Conservation (phyloP, 2,888 invertebrate species). For the Rhaphigaster nebulosa region DNA sequence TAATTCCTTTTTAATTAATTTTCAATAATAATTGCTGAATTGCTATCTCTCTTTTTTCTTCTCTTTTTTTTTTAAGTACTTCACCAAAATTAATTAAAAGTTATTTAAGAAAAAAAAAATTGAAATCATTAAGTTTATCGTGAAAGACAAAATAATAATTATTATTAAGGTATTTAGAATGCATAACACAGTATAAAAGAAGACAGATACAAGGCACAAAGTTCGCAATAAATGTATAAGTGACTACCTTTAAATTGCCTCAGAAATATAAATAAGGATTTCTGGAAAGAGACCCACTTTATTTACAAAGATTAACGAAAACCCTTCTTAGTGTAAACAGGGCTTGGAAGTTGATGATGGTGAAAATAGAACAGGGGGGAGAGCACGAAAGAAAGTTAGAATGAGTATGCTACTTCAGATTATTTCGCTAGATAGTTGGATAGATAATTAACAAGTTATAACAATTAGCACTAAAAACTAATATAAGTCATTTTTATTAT, state of each 20-base stretch:
- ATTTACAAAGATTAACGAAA: conserved; percentile 26
- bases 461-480: background rate
- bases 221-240: background rate
- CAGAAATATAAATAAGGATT: conserved; percentile 34
- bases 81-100: no score
- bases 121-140: no score
- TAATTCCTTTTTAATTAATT: no score
- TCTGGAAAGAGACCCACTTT: conserved; percentile 22
- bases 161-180: no score
- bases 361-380: conserved; percentile 22
- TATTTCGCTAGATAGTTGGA: background rate
- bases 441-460: background rate
- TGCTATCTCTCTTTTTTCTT: no score
- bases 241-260: background rate
- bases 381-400: background rate
- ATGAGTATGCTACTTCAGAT: background rate
- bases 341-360: background rate
- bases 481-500: background rate
- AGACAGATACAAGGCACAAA: background rate
- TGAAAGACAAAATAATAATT: no score
- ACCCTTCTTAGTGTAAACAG: background rate
- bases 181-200: no score
- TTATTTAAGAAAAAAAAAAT: no score
- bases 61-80: no score
- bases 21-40: no score